These are phyloP conservation scores for Anthrax anthrax DNA, from an alignment of 2,888 invertebrate genomes.

Conservation along the genomic window DNA sequence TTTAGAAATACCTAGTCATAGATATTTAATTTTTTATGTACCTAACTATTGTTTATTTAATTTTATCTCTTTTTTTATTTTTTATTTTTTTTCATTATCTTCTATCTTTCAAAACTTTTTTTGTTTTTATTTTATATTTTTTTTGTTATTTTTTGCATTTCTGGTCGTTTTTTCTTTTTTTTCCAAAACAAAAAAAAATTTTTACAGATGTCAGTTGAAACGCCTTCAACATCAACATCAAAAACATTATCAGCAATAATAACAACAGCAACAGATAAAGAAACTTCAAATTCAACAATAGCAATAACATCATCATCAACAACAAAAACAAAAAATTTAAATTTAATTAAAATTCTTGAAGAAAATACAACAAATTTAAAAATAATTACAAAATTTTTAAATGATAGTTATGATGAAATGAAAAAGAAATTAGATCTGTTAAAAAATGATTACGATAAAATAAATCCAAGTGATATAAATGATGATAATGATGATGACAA, in stretches of 20 bases:
- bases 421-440: not conserved
- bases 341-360: not conserved
- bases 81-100: not conserved
- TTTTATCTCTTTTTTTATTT: not conserved
- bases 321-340: not conserved
- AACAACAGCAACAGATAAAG: not conserved
- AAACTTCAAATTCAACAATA: not conserved
- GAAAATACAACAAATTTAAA: not conserved
- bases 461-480: not conserved
- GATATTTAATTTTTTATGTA: no score
- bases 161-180: conserved; percentile 5
- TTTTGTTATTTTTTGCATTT: conserved; percentile 8
- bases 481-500: not conserved
- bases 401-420: not conserved
- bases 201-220: conserved; percentile 3
- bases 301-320: not conserved
- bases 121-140: not conserved
- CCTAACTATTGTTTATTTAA: no score
- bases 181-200: not conserved
- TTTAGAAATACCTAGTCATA: no score
- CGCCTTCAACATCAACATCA: not conserved
- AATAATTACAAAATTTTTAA: not conserved
- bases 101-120: no score
- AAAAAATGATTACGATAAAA: not conserved
- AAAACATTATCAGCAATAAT: not conserved